Conservation (phyloP, 2,888 invertebrate genomes). For the Papilio protenor region DNA sequence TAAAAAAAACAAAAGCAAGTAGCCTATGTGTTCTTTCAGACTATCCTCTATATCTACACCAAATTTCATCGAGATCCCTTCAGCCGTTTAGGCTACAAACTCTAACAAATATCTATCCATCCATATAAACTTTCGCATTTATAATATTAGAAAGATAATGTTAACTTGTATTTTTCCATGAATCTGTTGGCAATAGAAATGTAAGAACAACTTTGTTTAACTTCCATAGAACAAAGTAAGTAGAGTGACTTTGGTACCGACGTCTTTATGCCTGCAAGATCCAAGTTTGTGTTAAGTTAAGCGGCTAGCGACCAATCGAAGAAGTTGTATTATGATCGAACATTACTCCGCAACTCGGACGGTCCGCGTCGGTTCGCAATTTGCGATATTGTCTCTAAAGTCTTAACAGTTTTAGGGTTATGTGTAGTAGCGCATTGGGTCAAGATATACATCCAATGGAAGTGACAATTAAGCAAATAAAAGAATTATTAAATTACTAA, state of each 20-base stretch:
- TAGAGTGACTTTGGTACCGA: not conserved
- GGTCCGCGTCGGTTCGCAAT: conserved; percentile 51
- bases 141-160: not conserved
- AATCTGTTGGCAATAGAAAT: not conserved
- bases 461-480: not conserved
- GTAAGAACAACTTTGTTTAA: conserved; percentile 4
- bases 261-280: conserved; percentile 41
- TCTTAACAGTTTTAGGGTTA: conserved; percentile 54
- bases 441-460: conserved; percentile 22
- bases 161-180: not conserved
- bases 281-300: conserved; percentile 35
- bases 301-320: conserved; percentile 47
- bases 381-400: conserved; percentile 58
- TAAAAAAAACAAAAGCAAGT: too few relatives aligned
- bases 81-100: too few relatives aligned
- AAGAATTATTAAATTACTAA: not conserved
- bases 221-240: conserved; percentile 8
- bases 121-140: too few relatives aligned
- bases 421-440: conserved; percentile 49
- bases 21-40: too few relatives aligned
- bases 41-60: too few relatives aligned
- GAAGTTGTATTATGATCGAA: conserved; percentile 53
- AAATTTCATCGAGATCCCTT: too few relatives aligned
- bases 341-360: conserved; percentile 50
- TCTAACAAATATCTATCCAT: too few relatives aligned